phyloP scores from a whole-genome alignment of 2,113 vertebrate genomes.

The Carassius auratus region DNA sequence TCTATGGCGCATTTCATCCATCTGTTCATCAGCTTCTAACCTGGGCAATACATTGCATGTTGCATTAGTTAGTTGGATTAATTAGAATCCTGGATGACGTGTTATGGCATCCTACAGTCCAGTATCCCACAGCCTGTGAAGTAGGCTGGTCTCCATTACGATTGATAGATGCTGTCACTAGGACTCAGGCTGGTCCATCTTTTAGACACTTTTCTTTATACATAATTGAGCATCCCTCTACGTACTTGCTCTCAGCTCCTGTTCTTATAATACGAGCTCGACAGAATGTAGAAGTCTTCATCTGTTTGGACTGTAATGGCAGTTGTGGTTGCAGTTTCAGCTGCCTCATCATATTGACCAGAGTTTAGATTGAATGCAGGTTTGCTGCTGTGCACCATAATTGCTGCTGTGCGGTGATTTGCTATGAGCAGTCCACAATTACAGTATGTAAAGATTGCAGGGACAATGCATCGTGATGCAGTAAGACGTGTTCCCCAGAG shows the following conservation, averaged over 20 bases:
- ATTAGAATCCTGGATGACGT: not conserved
- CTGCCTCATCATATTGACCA: constrained; percentile 46
- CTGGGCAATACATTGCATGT: constrained; percentile 9
- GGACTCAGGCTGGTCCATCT: constrained; percentile 23
- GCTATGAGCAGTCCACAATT: constrained; percentile 22
- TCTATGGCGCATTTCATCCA: constrained; percentile 31
- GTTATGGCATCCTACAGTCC: constrained; percentile 32
- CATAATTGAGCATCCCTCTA: constrained; percentile 17
- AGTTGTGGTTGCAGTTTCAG: constrained; percentile 36
- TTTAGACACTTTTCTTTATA: constrained; percentile 23
- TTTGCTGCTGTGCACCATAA: constrained; percentile 38
- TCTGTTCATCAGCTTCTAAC: constrained; percentile 7
- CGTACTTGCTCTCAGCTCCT: not conserved
- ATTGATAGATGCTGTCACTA: constrained; percentile 29
- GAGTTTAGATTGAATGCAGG: constrained; percentile 39
- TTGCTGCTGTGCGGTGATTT: constrained; percentile 40
- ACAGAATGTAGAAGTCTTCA: not conserved
- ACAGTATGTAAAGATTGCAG: constrained; percentile 30
- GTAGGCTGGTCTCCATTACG: constrained; percentile 31
- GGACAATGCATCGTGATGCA: constrained; percentile 24
- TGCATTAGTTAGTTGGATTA: not conserved
- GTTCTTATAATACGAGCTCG: not conserved
- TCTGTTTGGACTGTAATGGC: not conserved
- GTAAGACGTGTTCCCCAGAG: constrained; percentile 9
- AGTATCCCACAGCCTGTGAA: constrained; percentile 24